Base-by-base conservation (phyloP, 2,888 invertebrate genomes). In the Nemotelus nigrinus region DNA sequence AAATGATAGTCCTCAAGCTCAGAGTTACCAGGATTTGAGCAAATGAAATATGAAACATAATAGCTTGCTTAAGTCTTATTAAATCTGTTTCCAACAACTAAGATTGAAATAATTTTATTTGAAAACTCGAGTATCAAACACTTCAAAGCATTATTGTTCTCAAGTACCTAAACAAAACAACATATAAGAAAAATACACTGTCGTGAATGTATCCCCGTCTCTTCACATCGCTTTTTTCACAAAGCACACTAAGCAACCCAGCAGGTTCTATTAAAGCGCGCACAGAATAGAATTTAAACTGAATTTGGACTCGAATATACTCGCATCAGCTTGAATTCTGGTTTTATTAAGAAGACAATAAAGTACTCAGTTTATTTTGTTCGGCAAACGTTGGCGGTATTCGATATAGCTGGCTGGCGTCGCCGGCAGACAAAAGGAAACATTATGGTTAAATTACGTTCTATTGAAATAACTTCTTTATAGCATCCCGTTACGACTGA, bases 271-370 rank as follows among this genome's bases (percentile, higher is more conserved):
- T 45, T 44, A 65, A 44, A 65, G 65, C n/a, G 39, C 47, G 44
- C 4, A 44, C 25, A 65, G 45, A 65, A 65, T 45, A 65, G 65
- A 65, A 65, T 65, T 65, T 45, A 65, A 63, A 65, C 65, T 65
- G 65, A 65, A 45, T 65, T 43, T 4, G 47, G 6, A 10, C n/a
- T 4, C 44, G 65, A 7, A 65, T 45, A 65, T n/a, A 10, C 65
- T 10, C 65, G 47, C 65, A 65, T 63, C 65, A 65, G n/a, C 65
- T 63, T 63, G 5, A 7, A 47, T 65, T 65, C 47, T 10, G 44
- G 47, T 65, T 65, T 65, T 65, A 65, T 65, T 65, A 44, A 65
- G 65, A 65, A 45, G 65, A 65, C 65, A 65, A 65, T 65, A 65
- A 65, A 65, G 65, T 65, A 45, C 47, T 47, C 65, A 65, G 47